Evolutionary conservation across 2,888 invertebrate species (phyloP), one percentile per base, ranked within the genome.

Genomic region (Cartodere bifasciata): DNA sequence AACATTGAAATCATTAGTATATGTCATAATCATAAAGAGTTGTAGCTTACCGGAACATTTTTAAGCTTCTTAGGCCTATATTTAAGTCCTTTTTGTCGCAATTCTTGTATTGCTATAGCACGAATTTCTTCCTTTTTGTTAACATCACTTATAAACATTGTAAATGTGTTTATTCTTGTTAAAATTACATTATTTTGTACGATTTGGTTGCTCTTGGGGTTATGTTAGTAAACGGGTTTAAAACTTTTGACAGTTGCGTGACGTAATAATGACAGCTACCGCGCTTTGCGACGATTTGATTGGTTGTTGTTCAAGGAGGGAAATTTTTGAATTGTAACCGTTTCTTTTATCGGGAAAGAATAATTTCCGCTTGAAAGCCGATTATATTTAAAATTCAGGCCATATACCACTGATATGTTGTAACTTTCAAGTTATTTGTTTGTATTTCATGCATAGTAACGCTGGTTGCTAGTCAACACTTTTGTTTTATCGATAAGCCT

Each of bases 71-170:
- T 81, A 26, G 71, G 58, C 29, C 78, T 67, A 52, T 73, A 75
- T 54, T 82, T 82, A 42, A 82, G 66, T 22, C 81, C 81, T 29
- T 75, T 68, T 49, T 68, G 69, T 47, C 75, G 72, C 27, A 82
- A 59, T 56, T 81, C 75, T 37, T 68, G 68, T 11, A 75, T 63
- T 31, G 81, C 70, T 41, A 75, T 55, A 34, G 59, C 56, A 32
- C 62, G 60, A 12, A 72, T 58, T 48, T 68, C 65, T 37, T 70
- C 69, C 42, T 64, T 66, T 42, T 67, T 64, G 35, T 60, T 47
- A 34, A 69, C 61, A 56, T 68, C 65, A 52, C 62, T 66, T 39
- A 70, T 60, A 48, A 66, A 63, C 70, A 71, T 71, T 43, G 55
- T 64, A 21, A 38, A 23, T 23, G 23, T 30, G 6, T 16, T 26